Evolutionary conservation across 2,113 vertebrate genomes (phyloP).

Genomic region (Cephalopterus ornatus): DNA sequence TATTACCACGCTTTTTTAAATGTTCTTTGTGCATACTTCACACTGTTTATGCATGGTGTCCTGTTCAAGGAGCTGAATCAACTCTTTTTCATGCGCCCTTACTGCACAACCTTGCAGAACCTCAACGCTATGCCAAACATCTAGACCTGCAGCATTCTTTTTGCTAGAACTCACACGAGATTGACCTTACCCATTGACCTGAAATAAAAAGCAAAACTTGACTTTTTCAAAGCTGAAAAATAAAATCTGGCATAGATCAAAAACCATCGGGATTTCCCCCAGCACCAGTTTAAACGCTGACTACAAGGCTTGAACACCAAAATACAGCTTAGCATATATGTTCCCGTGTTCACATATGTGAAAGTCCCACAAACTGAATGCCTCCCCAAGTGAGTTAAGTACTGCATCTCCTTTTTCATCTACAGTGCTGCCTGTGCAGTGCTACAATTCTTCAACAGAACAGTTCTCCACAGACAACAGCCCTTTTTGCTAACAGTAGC

Average conservation of each 20-base stretch:
- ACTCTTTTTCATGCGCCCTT: fast-evolving
- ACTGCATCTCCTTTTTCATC: not conserved
- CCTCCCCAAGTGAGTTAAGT: not conserved
- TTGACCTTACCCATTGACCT: not conserved
- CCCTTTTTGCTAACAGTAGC: not conserved
- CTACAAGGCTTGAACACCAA: not conserved
- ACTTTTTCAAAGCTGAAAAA: not conserved
- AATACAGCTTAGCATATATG: not conserved
- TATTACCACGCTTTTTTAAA: not conserved
- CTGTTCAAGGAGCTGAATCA: not conserved
- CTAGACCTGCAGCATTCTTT: not conserved
- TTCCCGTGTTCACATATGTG: not conserved
- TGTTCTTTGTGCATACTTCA: not conserved
- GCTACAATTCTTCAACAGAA: not conserved
- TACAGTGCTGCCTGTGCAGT: not conserved
- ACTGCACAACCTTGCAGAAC: not conserved
- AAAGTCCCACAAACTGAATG: not conserved
- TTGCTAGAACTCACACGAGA: not conserved
- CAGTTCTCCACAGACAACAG: not conserved
- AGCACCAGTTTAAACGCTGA: not conserved
- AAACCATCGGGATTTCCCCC: not conserved
- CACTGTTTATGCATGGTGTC: not conserved
- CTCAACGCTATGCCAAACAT: not conserved
- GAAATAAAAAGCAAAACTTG: not conserved
- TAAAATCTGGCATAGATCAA: not conserved